Percentiles rank a stretch among this genome's conserved stretches.
These are phyloP conservation scores for Drosophila paulistorum DNA, from an alignment of 1,140 invertebrate genomes.

Conservation along the genomic window DNA sequence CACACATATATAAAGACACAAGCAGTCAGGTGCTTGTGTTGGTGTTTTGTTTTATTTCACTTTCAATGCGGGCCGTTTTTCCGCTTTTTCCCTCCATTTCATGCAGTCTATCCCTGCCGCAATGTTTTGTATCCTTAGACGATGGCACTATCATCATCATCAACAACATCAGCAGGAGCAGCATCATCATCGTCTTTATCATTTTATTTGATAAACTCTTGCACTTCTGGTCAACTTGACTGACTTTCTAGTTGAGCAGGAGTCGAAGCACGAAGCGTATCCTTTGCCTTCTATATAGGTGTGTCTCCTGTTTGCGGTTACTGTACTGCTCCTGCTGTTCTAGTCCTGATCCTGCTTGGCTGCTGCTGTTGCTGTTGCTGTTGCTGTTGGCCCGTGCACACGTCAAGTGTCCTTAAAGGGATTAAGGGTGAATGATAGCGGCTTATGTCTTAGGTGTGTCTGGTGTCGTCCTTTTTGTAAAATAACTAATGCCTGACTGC, in stretches of 20 bases:
- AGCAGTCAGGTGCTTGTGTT: slow-evolving; percentile 33
- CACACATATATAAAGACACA: not conserved
- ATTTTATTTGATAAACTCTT: slow-evolving; percentile 79
- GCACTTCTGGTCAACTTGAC: slow-evolving; percentile 79
- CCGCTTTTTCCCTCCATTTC: slow-evolving; percentile 24
- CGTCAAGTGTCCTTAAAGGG: slow-evolving; percentile 80
- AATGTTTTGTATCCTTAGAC: not conserved
- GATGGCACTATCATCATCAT: slow-evolving; percentile 9
- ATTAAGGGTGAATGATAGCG: slow-evolving; percentile 79
- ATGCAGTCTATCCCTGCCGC: slow-evolving; percentile 25
- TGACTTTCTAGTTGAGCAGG: slow-evolving; percentile 69
- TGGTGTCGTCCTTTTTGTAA: slow-evolving; percentile 54
- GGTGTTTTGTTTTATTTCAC: slow-evolving; percentile 65
- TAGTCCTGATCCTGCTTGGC: slow-evolving; percentile 28
- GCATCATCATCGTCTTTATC: slow-evolving; percentile 49
- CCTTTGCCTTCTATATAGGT: slow-evolving; percentile 42
- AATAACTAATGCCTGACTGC: slow-evolving; percentile 41
- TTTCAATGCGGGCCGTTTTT: slow-evolving; percentile 53
- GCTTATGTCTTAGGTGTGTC: slow-evolving; percentile 79
- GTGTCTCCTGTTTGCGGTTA: slow-evolving; percentile 67
- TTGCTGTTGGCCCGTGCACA: slow-evolving; percentile 45
- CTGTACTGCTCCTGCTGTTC: slow-evolving; percentile 19
- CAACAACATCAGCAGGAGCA: slow-evolving; percentile 17
- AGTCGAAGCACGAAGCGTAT: slow-evolving; percentile 8
- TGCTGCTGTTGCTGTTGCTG: slow-evolving; percentile 26